Base-by-base conservation (phyloP, 2,888 invertebrate species). In the Argyresthia goedartella region DNA sequence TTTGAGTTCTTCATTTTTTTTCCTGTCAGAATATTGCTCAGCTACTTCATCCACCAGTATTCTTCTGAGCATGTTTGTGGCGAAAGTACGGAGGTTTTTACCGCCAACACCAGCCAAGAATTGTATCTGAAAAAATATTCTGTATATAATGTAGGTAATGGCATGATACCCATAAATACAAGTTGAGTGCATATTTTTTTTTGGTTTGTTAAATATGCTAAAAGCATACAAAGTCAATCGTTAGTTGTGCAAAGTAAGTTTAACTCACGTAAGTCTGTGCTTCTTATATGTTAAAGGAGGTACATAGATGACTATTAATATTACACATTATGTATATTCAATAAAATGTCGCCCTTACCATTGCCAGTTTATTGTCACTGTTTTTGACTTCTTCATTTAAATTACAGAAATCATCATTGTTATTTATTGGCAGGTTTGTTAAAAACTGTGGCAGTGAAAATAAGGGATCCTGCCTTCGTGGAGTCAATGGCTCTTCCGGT, bases 1-100 rank as follows among this genome's bases (percentile, higher is more conserved):
- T 49, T n/a, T 1, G 49, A 49, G 11, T 49, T 49, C 16, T 49
- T 49, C 36, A 49, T 49, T 39, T 49, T 39, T 15, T 49, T 49
- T 39, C 41, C 41, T 10, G 42, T 49, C 42, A 49, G 42, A 49
- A 42, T 49, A 49, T 15, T 39, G 16, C 49, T 49, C 14, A 14
- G 49, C 49, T 33, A 49, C 49, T 8, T 39, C 49, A 49, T 49
- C 49, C 11, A 49, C 39, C 33, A 49, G 25, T 49, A 49, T 49
- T 49, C 39, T 49, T 39, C 49, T 36, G 16, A 49, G 42, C 49
- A 49, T 14, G 14, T 49, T 49, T 39, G 49, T 49, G 39, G 49
- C 39, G 11, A 49, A 42, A 49, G 41, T 16, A 39, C 49, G 49
- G n/a, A 15, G 6, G 39, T 49, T 49, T 39, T 42, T 39, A 49